These are phyloP conservation scores for Adelognathus sp. DNA, from an alignment of 2,888 invertebrate genomes.

Conservation along the genomic window DNA sequence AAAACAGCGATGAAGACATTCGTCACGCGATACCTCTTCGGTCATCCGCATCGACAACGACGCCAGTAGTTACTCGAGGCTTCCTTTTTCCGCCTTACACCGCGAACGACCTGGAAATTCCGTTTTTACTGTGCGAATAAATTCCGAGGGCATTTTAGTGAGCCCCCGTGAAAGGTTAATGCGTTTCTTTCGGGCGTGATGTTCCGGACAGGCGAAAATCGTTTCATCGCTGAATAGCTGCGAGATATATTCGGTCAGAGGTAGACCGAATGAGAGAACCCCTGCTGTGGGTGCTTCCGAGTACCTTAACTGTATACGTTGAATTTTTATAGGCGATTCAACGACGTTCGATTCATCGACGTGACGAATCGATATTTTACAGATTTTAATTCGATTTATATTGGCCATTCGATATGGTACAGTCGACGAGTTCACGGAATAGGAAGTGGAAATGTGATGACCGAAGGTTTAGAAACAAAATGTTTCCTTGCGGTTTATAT, in stretches of 20 bases:
- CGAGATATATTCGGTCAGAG: not conserved
- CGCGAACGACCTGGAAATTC: not conserved
- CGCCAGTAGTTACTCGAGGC: not conserved
- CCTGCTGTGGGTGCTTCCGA: not conserved
- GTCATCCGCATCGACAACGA: not conserved
- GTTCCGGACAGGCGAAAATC: not conserved
- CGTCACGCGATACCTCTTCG: conserved; percentile 57
- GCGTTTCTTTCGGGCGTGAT: not conserved
- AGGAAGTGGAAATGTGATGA: not conserved
- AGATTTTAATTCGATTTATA: conserved; percentile 41
- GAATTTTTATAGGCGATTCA: not conserved
- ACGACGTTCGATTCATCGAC: conserved; percentile 14
- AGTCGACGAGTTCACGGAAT: not conserved
- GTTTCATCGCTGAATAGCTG: not conserved
- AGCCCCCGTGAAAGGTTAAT: not conserved
- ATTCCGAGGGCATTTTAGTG: not conserved
- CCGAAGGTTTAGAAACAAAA: not conserved
- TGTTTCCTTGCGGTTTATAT: not conserved
- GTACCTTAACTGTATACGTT: not conserved
- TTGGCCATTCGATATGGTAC: conserved; percentile 22
- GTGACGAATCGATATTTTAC: conserved; percentile 27
- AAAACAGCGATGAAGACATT: conserved; percentile 57
- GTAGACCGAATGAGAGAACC: not conserved
- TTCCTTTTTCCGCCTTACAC: not conserved
- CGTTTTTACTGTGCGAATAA: not conserved